A percentile compares a stretch with the other conserved stretches of the same genome.
phyloP scores from a whole-genome alignment of 2,113 vertebrate species.

The Rousettus leschenaultii region DNA sequence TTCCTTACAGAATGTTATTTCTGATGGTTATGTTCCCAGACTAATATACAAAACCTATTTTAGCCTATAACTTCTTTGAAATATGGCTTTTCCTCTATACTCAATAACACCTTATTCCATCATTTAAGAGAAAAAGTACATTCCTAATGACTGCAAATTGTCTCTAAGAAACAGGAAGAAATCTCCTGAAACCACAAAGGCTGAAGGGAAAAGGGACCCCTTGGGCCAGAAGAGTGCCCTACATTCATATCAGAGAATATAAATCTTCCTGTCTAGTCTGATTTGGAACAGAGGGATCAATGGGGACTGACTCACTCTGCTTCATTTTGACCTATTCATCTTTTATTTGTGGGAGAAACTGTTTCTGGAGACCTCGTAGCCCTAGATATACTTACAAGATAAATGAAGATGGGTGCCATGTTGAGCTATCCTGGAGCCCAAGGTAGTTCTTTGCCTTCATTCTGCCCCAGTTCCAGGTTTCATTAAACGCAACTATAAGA shows the following conservation, averaged over 20 bases:
- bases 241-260: not conserved
- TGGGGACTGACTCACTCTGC: not conserved
- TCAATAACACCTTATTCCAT: not conserved
- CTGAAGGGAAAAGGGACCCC: not conserved
- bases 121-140: not conserved
- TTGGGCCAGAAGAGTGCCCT: not conserved
- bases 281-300: not conserved
- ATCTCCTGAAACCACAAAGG: not conserved
- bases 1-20: constrained; percentile 13
- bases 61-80: not conserved
- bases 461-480: not conserved
- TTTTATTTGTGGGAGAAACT: not conserved
- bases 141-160: not conserved
- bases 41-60: constrained; percentile 11
- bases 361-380: not conserved
- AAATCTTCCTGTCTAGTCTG: not conserved
- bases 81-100: not conserved
- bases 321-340: not conserved
- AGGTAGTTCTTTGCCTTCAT: not conserved
- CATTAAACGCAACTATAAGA: not conserved
- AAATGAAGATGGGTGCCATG: not conserved
- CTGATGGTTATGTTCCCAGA: not conserved
- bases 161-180: not conserved
- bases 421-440: not conserved
- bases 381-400: not conserved